Evolutionary conservation across 2,113 vertebrate genomes (phyloP).

Genomic region (Sapayoa aenigma): DNA sequence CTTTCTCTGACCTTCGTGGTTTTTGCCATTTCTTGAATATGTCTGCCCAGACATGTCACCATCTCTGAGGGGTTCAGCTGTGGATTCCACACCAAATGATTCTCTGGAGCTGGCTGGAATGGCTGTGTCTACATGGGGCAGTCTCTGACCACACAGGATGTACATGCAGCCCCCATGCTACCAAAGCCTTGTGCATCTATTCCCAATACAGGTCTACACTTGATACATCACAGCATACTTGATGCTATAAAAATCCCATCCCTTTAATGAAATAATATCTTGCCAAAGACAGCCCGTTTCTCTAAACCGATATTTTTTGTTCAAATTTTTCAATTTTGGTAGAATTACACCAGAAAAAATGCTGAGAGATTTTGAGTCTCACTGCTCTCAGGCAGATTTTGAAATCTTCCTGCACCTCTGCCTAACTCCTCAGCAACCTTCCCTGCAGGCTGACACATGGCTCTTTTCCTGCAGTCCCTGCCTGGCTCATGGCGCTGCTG

Average conservation of each 20-base stretch:
- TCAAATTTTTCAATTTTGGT: neutral
- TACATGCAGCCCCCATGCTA: neutral
- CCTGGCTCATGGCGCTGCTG: accelerated
- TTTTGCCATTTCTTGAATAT: neutral
- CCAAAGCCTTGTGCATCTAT: neutral
- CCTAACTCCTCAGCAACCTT: neutral
- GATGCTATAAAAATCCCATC: neutral
- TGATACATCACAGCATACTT: neutral
- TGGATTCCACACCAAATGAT: neutral
- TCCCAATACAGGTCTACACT: neutral
- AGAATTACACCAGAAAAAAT: neutral
- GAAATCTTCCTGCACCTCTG: neutral
- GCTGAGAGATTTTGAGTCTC: neutral
- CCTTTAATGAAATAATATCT: neutral
- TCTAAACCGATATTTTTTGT: neutral
- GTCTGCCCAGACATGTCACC: neutral
- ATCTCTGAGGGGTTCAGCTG: neutral
- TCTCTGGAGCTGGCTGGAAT: neutral
- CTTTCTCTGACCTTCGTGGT: neutral
- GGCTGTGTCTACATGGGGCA: neutral
- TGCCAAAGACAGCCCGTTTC: neutral
- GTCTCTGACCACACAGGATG: too few species aligned
- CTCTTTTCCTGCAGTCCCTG: neutral
- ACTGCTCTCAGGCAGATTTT: neutral
- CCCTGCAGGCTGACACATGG: neutral